These are phyloP conservation scores for Crenuchus spilurus DNA, from an alignment of 2,797 vertebrate genomes.

Conservation along the genomic window DNA sequence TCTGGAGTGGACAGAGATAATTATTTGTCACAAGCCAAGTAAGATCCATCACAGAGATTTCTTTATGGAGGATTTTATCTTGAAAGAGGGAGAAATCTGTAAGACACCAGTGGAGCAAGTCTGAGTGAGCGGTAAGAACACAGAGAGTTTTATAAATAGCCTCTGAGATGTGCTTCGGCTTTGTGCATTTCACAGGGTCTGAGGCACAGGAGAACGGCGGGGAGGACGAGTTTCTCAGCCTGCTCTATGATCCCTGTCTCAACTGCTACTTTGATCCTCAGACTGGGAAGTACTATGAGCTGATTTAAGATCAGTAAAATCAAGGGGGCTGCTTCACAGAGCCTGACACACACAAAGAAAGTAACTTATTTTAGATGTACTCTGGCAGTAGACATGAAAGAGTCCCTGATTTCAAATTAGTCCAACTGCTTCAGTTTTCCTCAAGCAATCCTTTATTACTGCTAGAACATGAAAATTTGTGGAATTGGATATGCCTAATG, in stretches of 20 bases:
- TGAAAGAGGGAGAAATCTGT: constrained; percentile 14
- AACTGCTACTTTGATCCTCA: constrained; percentile 93
- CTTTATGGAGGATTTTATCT: not conserved
- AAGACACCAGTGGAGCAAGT: not conserved
- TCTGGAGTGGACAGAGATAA: not conserved
- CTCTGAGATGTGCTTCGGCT: constrained; percentile 15
- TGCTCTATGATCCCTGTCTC: constrained; percentile 90
- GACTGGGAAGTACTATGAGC: constrained; percentile 91
- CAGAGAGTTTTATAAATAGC: constrained; percentile 24
- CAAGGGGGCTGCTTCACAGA: constrained; percentile 50
- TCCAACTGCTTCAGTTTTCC: not conserved
- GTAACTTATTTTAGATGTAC: not conserved
- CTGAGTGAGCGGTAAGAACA: not conserved
- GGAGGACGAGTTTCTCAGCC: constrained; percentile 86
- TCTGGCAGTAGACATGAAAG: constrained; percentile 20
- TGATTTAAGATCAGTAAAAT: constrained; percentile 64
- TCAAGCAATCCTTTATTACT: not conserved
- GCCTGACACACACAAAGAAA: constrained; percentile 27
- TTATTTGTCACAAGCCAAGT: not conserved
- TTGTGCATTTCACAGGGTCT: constrained; percentile 47
- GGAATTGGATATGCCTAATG: not conserved
- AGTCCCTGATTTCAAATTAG: not conserved
- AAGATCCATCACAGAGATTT: not conserved
- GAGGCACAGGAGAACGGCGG: constrained; percentile 58
- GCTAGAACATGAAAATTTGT: not conserved